Conservation (phyloP, 2,797 vertebrate genomes). For the Enteromius radiatus region DNA sequence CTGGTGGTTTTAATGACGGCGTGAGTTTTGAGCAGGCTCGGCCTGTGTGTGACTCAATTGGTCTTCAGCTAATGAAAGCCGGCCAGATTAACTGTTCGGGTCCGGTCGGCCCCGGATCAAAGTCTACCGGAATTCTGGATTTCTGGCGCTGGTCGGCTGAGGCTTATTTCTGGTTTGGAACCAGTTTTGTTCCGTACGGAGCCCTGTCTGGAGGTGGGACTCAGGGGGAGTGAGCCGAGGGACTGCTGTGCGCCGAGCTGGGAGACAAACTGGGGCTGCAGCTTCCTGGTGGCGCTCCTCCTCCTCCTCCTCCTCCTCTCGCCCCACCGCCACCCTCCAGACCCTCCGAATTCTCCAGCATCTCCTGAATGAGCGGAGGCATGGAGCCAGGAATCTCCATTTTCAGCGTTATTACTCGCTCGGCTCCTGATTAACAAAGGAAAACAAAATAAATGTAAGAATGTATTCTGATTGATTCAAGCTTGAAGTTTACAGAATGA, state of each 20-base stretch:
- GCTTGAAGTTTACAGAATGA: not conserved
- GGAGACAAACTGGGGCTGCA: constrained; percentile 86
- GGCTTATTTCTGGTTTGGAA: constrained; percentile 37
- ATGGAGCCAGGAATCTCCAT: constrained; percentile 97
- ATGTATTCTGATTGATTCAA: not conserved
- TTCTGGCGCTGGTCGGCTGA: constrained; percentile 17
- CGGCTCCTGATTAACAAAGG: constrained; percentile 80
- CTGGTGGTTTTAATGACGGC: constrained; percentile 22
- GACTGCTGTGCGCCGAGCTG: constrained; percentile 85
- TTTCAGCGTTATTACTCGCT: constrained; percentile 94
- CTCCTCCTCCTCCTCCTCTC: constrained; percentile 56
- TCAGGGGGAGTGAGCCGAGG: constrained; percentile 82
- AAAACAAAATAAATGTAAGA: not conserved
- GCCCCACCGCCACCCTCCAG: constrained; percentile 79
- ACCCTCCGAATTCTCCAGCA: constrained; percentile 97
- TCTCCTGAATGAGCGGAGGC: constrained; percentile 97
- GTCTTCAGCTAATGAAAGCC: constrained; percentile 35
- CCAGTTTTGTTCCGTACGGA: constrained; percentile 4
- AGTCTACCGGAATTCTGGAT: constrained; percentile 31
- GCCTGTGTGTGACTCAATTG: constrained; percentile 25
- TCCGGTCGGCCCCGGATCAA: constrained; percentile 15
- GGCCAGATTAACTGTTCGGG: constrained; percentile 31
- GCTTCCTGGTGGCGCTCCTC: constrained; percentile 74
- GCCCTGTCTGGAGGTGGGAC: not conserved
- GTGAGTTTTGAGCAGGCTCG: constrained; percentile 42